Evolutionary conservation across 2,113 vertebrate genomes (phyloP).

Genomic region (Turdus rufiventris): DNA sequence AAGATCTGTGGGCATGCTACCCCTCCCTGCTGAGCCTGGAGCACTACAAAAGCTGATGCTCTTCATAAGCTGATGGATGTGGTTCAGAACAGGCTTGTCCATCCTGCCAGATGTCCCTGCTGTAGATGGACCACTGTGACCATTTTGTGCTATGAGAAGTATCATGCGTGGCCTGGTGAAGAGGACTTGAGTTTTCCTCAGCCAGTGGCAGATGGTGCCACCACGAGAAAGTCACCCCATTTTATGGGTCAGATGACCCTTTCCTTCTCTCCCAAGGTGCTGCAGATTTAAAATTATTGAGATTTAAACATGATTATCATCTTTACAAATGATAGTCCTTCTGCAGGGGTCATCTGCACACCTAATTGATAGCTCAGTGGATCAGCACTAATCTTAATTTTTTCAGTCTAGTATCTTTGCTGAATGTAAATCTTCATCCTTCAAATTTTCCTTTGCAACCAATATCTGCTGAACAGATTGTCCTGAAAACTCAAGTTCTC

Average conservation of each 20-base stretch:
- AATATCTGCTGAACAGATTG: neutral
- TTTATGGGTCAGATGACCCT: neutral
- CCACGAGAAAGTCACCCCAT: neutral
- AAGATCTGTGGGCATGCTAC: fast-evolving
- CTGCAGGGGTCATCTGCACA: neutral
- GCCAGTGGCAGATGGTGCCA: neutral
- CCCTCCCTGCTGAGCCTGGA: neutral
- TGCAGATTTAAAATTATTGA: neutral
- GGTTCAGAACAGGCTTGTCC: neutral
- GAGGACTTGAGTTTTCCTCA: neutral
- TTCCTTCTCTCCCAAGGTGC: neutral
- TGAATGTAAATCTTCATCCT: neutral
- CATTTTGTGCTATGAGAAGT: neutral
- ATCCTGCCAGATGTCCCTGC: neutral
- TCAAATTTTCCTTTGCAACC: neutral
- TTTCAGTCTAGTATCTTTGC: neutral
- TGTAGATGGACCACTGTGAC: fast-evolving
- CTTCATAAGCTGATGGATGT: neutral
- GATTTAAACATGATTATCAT: neutral
- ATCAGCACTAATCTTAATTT: neutral
- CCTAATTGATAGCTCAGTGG: neutral
- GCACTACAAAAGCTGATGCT: neutral
- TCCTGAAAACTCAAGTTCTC: neutral
- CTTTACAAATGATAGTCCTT: neutral
- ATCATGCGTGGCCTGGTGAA: neutral